Evolutionary conservation across 2,888 invertebrate species (phyloP), one percentile per base, ranked within the genome.

Genomic region (Clistopyga incitator): DNA sequence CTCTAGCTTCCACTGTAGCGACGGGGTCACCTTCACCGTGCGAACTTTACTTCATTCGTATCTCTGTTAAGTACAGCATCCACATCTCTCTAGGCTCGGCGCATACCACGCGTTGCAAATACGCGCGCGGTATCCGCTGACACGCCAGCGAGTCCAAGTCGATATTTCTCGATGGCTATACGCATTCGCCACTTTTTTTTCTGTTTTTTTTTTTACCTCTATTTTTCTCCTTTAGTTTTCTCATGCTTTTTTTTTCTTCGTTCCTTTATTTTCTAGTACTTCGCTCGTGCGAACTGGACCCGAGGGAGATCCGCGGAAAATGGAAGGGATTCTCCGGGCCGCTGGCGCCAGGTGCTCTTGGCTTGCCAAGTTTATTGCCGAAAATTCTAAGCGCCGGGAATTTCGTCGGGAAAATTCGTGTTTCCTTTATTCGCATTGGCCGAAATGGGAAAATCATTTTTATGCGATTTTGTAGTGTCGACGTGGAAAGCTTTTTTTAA

Each of bases 81-180:
- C 20, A 38, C n/a, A 76, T 42, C 25, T 42, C 25, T 54, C n/a
- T 52, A 13, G 25, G 25, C 56, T 68, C 25, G 18, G 71, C 20
- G 54, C 56, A 71, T 71, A 71, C 71, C 70, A 23, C 42, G 54
- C 56, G 71, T 34, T 18, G 20, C 34, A 34, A 29, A 70, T 70
- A 70, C 70, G 70, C 71, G 54, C 71, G 20, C n/a, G 47, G 42
- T 29, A 70, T 70, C 68, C 50, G 70, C 15, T 18, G 20, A 70
- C 52, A 34, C 50, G 29, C 18, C n/a, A 18, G 52, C 34, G 34
- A 34, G 47, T 54, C 25, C 54, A 1, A 23, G 23, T 29, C 59
- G 59, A 59, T 59, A 54, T 70, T 20, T 52, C 34, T 52, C 52
- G 29, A 18, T 52, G n/a, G 50, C n/a, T 52, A n/a, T n/a, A 34